A percentile compares a stretch with the other conserved stretches of the same genome.
phyloP scores from a whole-genome alignment of 2,113 vertebrate genomes.

The Tachycineta bicolor region DNA sequence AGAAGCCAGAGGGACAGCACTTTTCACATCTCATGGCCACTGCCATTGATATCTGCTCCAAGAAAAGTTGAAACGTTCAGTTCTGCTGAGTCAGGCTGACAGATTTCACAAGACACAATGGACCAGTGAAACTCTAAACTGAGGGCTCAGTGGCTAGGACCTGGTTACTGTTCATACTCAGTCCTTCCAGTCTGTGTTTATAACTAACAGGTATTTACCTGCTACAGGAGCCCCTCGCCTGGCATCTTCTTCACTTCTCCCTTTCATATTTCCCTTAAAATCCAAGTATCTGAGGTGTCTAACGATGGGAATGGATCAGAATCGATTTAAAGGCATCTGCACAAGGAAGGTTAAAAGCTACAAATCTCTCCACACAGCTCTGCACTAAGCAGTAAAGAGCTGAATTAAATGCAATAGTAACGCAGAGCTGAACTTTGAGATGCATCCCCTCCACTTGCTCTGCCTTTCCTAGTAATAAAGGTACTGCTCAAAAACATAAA shows the following conservation, averaged over 20 bases:
- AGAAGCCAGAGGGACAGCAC: not conserved
- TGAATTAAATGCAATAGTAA: not conserved
- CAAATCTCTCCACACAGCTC: not conserved
- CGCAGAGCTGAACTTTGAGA: not conserved
- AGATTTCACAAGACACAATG: not conserved
- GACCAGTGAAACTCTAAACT: not conserved
- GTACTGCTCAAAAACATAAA: not conserved
- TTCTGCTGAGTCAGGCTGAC: not conserved
- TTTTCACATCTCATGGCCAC: not conserved
- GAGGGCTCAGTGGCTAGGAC: not conserved
- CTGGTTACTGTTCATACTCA: not conserved
- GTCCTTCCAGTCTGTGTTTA: not conserved
- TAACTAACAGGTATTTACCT: not conserved
- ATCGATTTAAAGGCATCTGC: not conserved
- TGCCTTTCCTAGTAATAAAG: not conserved
- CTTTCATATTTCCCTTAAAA: not conserved
- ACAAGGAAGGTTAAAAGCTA: not conserved
- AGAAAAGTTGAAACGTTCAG: not conserved
- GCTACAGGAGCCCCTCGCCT: not conserved
- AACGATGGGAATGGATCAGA: not conserved
- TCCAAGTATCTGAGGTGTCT: not conserved
- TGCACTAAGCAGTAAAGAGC: not conserved
- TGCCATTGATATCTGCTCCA: fast-evolving
- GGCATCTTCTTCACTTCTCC: not conserved
- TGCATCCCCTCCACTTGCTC: not conserved